Evolutionary conservation across 2,113 vertebrate genomes (phyloP).

Genomic region (Otocyon megalotis): DNA sequence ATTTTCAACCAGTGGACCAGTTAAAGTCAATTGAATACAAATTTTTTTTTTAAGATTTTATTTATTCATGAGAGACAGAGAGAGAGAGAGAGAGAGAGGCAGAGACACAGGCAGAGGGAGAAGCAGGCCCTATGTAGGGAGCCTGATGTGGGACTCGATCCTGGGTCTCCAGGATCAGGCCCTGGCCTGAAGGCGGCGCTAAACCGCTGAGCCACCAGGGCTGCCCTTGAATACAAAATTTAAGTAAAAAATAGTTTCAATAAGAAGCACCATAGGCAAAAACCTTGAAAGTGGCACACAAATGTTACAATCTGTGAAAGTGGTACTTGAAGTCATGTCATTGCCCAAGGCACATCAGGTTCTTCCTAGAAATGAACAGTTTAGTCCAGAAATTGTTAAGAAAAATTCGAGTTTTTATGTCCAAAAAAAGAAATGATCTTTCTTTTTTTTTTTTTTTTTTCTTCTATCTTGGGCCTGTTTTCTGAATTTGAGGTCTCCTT

Average conservation of each 20-base stretch:
- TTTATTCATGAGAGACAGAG: too few relatives aligned
- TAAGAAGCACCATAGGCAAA: slow-evolving; percentile 4
- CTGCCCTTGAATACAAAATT: too few relatives aligned
- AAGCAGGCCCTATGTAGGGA: too few relatives aligned
- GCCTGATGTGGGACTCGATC: too few relatives aligned
- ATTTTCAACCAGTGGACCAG: not conserved
- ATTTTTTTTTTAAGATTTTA: too few relatives aligned
- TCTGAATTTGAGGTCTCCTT: not conserved
- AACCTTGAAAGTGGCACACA: not conserved
- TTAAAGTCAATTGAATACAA: slow-evolving; percentile 40
- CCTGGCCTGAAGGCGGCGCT: too few relatives aligned
- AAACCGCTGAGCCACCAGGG: too few relatives aligned
- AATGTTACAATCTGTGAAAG: not conserved
- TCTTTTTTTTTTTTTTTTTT: not conserved
- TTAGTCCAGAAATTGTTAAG: not conserved
- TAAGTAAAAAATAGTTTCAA: not conserved
- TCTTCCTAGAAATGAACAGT: not conserved
- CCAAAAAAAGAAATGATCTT: not conserved
- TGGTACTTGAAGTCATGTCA: not conserved
- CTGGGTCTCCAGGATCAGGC: too few relatives aligned
- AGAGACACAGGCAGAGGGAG: too few relatives aligned
- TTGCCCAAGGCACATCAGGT: not conserved
- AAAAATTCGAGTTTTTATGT: not conserved
- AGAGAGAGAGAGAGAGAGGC: too few relatives aligned
- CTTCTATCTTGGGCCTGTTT: not conserved